Conservation (phyloP, 2,888 invertebrate species). For the Lomographa bimaculata region DNA sequence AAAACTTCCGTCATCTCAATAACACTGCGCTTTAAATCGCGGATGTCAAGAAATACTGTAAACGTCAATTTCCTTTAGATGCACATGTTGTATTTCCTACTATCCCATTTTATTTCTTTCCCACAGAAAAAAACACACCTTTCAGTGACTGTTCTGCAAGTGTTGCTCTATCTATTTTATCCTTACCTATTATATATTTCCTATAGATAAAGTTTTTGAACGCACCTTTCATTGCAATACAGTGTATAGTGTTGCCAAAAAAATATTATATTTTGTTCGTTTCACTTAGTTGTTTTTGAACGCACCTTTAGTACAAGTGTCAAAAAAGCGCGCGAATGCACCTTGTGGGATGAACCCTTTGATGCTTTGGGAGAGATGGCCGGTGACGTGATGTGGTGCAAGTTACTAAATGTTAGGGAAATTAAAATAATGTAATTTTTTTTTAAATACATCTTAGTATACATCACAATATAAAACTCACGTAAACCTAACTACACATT, state of each 20-base stretch:
- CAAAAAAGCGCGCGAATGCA: constrained; percentile 22
- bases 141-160: too few species aligned
- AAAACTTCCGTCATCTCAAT: constrained; percentile 23
- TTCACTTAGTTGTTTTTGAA: constrained; percentile 7
- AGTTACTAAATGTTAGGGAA: not conserved
- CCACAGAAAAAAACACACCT: constrained; percentile 29
- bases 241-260: constrained; percentile 63
- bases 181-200: too few species aligned
- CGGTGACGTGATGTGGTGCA: constrained; percentile 1
- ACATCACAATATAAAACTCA: too few species aligned
- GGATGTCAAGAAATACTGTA: constrained; percentile 29
- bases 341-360: constrained; percentile 28
- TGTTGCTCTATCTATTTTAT: too few species aligned
- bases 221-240: constrained; percentile 61
- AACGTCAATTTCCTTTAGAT: constrained; percentile 23
- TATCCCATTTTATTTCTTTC: constrained; percentile 33
- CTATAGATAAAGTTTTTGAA: constrained; percentile 30
- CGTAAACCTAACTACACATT: too few species aligned
- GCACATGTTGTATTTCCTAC: constrained; percentile 32
- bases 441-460: too few species aligned
- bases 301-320: constrained; percentile 18
- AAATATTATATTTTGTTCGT: constrained; percentile 27
- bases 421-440: too few species aligned
- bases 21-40: constrained; percentile 21
- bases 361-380: constrained; percentile 14